Conservation (phyloP, 2,888 invertebrate species). For the Coleophora deauratella region DNA sequence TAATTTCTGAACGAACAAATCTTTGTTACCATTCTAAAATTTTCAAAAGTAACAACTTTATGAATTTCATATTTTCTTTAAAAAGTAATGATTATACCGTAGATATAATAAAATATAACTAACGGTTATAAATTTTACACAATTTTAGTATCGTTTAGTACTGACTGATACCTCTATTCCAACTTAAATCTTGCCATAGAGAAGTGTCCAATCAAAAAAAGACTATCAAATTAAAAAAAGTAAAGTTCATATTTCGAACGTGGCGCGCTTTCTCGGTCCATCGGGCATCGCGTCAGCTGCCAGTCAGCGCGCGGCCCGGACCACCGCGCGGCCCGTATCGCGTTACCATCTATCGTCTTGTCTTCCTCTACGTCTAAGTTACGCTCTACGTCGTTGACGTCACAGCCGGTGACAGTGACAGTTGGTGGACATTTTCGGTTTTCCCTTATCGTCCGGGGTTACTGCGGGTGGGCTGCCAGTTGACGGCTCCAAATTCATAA, state of each 20-base stretch:
- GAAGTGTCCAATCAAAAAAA: slow-evolving; percentile 16
- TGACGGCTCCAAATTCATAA: slow-evolving; percentile 11
- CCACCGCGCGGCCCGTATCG: slow-evolving; percentile 61
- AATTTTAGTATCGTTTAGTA: no score
- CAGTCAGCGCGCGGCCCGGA: slow-evolving; percentile 56
- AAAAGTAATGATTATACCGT: no score
- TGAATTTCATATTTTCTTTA: no score
- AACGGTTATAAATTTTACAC: no score
- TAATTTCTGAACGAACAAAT: slow-evolving; percentile 48
- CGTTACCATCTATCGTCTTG: slow-evolving; percentile 68
- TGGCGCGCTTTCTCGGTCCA: slow-evolving; percentile 70
- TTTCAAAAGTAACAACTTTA: no score
- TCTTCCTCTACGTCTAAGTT: slow-evolving; percentile 70
- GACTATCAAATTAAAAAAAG: slow-evolving; percentile 15
- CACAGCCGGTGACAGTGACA: slow-evolving; percentile 32
- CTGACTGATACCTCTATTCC: no score
- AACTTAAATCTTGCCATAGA: background rate
- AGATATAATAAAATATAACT: no score
- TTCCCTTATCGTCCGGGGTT: slow-evolving; percentile 24
- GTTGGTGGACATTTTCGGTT: slow-evolving; percentile 41
- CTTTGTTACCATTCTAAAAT: background rate
- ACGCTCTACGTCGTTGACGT: slow-evolving; percentile 56
- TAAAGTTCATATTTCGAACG: slow-evolving; percentile 49
- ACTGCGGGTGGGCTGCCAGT: slow-evolving; percentile 35
- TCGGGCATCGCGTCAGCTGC: slow-evolving; percentile 70